A percentile compares a stretch with the other conserved stretches of the same genome.
phyloP scores from a whole-genome alignment of 2,113 vertebrate genomes.

The Lepisosteus oculatus region DNA sequence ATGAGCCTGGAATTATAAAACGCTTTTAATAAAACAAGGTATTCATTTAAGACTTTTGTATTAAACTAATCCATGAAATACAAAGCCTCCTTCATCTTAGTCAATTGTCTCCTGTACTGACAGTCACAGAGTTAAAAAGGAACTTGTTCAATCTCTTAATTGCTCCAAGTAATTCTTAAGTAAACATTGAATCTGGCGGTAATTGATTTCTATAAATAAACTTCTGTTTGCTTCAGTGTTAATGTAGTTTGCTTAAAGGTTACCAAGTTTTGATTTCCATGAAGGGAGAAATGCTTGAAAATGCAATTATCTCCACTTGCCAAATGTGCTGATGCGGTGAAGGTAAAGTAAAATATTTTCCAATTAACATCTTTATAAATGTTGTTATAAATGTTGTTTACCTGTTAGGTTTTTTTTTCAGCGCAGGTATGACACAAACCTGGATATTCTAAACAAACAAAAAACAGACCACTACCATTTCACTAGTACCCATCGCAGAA shows the following conservation, averaged over 20 bases:
- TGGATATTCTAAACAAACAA: neutral
- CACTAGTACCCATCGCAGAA: too few relatives aligned
- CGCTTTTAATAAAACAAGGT: too few relatives aligned
- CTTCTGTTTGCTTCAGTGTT: conserved; percentile 18
- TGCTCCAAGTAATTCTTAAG: conserved; percentile 23
- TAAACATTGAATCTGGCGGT: conserved; percentile 31
- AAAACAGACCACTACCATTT: neutral
- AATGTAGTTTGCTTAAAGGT: conserved; percentile 22
- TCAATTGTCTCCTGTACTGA: too few relatives aligned
- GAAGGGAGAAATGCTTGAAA: conserved; percentile 22
- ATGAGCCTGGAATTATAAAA: too few relatives aligned
- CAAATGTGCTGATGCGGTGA: neutral
- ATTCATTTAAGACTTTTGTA: too few relatives aligned
- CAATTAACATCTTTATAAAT: neutral
- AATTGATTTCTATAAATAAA: conserved; percentile 31
- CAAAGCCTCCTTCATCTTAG: too few relatives aligned
- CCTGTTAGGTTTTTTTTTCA: neutral
- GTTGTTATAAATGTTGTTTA: neutral
- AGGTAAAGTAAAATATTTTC: neutral
- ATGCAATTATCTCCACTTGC: conserved; percentile 27
- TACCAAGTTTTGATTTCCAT: conserved; percentile 29
- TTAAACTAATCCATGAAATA: too few relatives aligned
- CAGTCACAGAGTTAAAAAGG: conserved; percentile 5
- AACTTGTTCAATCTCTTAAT: conserved; percentile 25
- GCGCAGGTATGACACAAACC: neutral